These are phyloP conservation scores for Drosophila ananassae DNA, from an alignment of 1,140 invertebrate species.

Conservation along the genomic window DNA sequence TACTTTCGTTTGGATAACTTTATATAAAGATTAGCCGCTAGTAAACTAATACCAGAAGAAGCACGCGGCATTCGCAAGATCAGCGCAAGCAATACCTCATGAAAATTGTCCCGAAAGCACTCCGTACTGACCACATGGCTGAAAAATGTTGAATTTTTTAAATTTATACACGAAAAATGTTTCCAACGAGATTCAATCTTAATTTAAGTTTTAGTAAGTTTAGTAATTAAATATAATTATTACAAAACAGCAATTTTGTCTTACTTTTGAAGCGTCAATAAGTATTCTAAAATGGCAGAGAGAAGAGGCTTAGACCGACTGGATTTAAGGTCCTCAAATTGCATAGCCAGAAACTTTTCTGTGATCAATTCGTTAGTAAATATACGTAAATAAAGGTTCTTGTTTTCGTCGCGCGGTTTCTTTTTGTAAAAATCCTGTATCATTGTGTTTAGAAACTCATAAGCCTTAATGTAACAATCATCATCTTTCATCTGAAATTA, in stretches of 20 bases:
- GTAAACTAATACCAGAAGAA: background rate
- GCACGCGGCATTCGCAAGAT: constrained; percentile 19
- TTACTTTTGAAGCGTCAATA: constrained; percentile 50
- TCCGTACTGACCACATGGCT: constrained; percentile 54
- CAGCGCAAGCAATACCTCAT: constrained; percentile 44
- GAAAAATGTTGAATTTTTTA: background rate
- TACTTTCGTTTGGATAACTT: constrained; percentile 42
- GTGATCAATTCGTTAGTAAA: constrained; percentile 51
- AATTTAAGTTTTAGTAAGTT: no score
- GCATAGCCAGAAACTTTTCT: constrained; percentile 41
- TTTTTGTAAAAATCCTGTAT: constrained; percentile 25
- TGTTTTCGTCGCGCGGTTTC: constrained; percentile 7
- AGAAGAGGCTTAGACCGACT: constrained; percentile 25
- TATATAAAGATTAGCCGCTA: constrained; percentile 54
- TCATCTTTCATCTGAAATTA: constrained; percentile 28
- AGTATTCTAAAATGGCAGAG: constrained; percentile 38
- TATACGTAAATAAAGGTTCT: constrained; percentile 34
- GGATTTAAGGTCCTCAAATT: constrained; percentile 34
- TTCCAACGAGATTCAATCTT: no score
- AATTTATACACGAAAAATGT: no score
- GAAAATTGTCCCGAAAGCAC: constrained; percentile 43
- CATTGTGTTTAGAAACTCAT: constrained; percentile 41
- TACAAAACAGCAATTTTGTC: background rate
- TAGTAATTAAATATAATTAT: no score
- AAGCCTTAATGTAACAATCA: constrained; percentile 20